Base-by-base conservation (phyloP, 2,888 invertebrate genomes). In the Drosophila quasianomalipes region DNA sequence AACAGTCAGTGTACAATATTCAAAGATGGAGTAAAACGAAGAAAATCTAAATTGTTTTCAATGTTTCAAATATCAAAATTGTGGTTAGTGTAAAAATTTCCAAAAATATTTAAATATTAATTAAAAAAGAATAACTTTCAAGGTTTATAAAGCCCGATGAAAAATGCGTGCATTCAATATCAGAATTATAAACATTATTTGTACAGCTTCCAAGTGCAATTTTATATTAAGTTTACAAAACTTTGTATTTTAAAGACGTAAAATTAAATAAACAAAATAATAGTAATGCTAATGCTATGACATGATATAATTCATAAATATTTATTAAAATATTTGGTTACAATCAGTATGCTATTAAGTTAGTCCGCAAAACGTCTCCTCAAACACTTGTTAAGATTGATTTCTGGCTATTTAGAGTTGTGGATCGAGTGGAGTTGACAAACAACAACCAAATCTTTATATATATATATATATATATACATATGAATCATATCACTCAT, bases 21-120 rank as follows among this genome's bases (percentile, higher is more conserved):
- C 79, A 79, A 78, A 82, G 79, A n/a, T 14, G 28, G 28, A 5
- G 30, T 9, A 35, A 12, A 31, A 28, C 47, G 55, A 64, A 59
- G 53, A 37, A 37, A 37, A 33, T 4, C 49, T 35, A 4, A 51
- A 51, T 55, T 60, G 55, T 60, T 59, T 63, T 37, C 14, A 49
- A n/a, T 5, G 6, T 61, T 61, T 39, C 44, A 30, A 30, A n/a
- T n/a, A n/a, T n/a, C n/a, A n/a, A n/a, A n/a, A 35, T 19, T 31
- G 28, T 28, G 28, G 19, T 19, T 30, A 16, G 26, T 28, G 9
- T 26, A 51, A 28, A 28, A 51, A 33, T 35, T 10, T 19, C 16
- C 26, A 5, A 19, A 35, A 26, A 35, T 26, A 12, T 54, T 54
- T 26, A 55, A 35, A 10, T 19, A 12, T 4, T 26, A 35, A 26